Evolutionary conservation across 1,140 invertebrate species (phyloP), one percentile per base, ranked within the genome.

Genomic region (Scaptodrosophila lebanonensis): DNA sequence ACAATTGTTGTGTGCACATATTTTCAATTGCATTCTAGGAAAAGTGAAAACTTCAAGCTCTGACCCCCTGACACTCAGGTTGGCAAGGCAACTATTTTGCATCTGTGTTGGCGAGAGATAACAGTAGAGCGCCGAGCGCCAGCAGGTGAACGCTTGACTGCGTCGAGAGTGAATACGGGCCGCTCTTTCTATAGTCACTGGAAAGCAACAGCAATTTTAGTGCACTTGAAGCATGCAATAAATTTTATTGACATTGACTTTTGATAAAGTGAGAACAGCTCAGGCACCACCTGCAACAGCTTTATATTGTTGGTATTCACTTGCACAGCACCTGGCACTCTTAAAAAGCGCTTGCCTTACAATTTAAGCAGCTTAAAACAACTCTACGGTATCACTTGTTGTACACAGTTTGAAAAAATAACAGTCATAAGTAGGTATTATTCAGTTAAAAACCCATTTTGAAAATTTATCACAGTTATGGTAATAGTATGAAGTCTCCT

Each of bases 241-340:
- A 63, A 62, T 58, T 67, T 48, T 54, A 35, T 51, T 60, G 47
- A 56, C 49, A 59, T 61, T 62, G 58, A 51, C 40, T 51, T 27
- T 44, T 29, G 25, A 27, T 58, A 47, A 50, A 49, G 44, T 52
- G 43, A 49, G 20, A 9, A 48, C 32, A 33, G 33, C 47, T n/a
- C n/a, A n/a, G n/a, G n/a, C n/a, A n/a, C n/a, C n/a, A n/a, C n/a
- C n/a, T n/a, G n/a, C n/a, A n/a, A n/a, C n/a, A n/a, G n/a, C n/a
- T n/a, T n/a, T n/a, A n/a, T n/a, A n/a, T 27, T 45, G 20, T 52
- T 50, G 17, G 17, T 57, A 16, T 11, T 7, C 3, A 25, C n/a
- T 40, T 52, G 25, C 72, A 82, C 75, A 11, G 40, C 56, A 66
- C 73, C 73, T 77, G 64, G 45, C 68, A 48, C 7, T 39, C 32